Percentiles rank a stretch among this genome's conserved stretches.
These are phyloP conservation scores for Rhegmatorhina hoffmannsi DNA, from an alignment of 2,113 vertebrate species.

Conservation along the genomic window DNA sequence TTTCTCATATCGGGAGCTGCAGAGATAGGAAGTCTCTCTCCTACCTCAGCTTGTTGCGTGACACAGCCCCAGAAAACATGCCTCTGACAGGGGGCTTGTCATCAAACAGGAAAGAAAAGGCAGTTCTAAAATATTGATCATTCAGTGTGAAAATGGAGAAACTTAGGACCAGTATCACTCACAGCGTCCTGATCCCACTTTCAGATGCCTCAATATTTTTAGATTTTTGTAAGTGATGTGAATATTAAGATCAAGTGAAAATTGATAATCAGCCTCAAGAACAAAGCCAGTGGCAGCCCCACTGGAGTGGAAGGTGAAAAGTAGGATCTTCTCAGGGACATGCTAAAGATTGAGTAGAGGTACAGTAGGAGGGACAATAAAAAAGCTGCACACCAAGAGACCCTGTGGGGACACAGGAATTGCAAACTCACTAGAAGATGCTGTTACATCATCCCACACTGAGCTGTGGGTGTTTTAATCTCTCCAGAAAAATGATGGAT, in stretches of 20 bases:
- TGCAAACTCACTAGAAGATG: background rate
- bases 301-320: background rate
- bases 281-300: background rate
- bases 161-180: background rate
- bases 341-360: background rate
- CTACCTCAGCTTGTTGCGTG: background rate
- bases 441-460: background rate
- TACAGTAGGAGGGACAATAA: background rate
- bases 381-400: background rate
- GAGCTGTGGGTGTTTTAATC: background rate
- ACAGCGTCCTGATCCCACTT: background rate
- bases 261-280: background rate
- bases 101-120: background rate
- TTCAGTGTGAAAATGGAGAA: background rate
- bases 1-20: background rate
- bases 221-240: background rate
- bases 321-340: background rate
- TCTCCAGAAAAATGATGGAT: background rate
- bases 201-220: background rate
- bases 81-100: background rate
- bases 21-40: background rate
- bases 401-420: background rate
- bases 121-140: background rate
- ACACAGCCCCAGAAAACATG: background rate
- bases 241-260: background rate